phyloP scores from a whole-genome alignment of 2,113 vertebrate genomes.

The Channa maculata region DNA sequence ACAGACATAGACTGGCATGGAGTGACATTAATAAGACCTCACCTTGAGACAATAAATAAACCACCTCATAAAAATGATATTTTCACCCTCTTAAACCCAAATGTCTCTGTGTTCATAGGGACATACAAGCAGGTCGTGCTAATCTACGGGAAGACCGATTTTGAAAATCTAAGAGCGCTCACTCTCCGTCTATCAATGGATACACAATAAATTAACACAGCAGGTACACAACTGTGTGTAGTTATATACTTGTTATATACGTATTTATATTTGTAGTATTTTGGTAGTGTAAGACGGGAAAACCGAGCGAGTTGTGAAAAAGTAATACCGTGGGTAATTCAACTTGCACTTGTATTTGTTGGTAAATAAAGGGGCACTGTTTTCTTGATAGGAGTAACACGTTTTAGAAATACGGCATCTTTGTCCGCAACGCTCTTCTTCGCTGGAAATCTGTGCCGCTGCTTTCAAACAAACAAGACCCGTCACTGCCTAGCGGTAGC shows the following conservation, averaged over 20 bases:
- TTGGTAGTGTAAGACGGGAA: neutral
- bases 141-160: neutral
- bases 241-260: no score
- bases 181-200: slow-evolving; percentile 14
- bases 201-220: no score
- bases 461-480: rapidly evolving
- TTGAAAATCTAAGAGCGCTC: neutral
- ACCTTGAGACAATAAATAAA: slow-evolving; percentile 27
- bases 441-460: neutral
- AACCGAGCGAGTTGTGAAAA: neutral
- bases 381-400: neutral
- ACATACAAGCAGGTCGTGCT: slow-evolving; percentile 25
- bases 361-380: neutral
- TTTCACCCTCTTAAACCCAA: neutral
- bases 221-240: no score
- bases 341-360: no score
- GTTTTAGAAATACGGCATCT: neutral
- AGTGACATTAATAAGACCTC: neutral
- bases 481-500: slow-evolving; percentile 12
- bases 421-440: slow-evolving; percentile 31
- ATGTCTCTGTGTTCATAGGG: slow-evolving; percentile 27
- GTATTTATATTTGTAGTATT: no score
- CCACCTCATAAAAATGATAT: neutral
- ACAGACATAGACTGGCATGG: neutral
- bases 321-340: no score